phyloP scores from a whole-genome alignment of 1,140 invertebrate species.

The Drosophila nasuta region DNA sequence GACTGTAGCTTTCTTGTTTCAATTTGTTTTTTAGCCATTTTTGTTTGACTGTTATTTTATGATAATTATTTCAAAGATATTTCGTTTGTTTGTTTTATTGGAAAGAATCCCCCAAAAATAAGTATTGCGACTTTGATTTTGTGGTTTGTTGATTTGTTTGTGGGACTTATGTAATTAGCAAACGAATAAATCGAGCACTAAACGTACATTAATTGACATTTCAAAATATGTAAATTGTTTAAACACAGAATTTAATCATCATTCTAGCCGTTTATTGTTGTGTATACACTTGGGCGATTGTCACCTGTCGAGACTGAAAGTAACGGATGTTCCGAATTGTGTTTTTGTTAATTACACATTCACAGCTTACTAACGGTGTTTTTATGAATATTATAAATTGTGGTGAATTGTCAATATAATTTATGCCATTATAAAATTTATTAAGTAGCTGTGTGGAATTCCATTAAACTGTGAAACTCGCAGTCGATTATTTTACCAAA shows the following conservation, averaged over 20 bases:
- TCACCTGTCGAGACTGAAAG: not conserved
- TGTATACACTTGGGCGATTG: not conserved
- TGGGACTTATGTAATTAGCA: constrained; percentile 31
- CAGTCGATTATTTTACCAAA: not conserved
- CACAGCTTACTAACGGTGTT: constrained; percentile 38
- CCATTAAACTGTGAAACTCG: constrained; percentile 10
- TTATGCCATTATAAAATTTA: constrained; percentile 39
- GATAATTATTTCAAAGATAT: constrained; percentile 8
- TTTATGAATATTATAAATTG: constrained; percentile 17
- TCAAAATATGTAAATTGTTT: not conserved
- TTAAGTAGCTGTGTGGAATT: constrained; percentile 55
- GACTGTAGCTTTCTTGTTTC: too few relatives aligned
- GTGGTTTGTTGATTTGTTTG: not conserved
- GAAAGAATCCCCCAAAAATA: not conserved
- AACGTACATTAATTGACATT: constrained; percentile 15
- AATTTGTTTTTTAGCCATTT: not conserved
- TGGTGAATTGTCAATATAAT: constrained; percentile 9
- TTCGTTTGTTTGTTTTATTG: constrained; percentile 17
- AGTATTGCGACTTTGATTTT: constrained; percentile 2
- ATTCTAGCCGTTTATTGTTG: constrained; percentile 26
- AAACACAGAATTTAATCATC: not conserved
- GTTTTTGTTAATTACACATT: constrained; percentile 30
- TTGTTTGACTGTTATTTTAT: not conserved
- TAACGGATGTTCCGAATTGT: not conserved
- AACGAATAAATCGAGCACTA: constrained; percentile 19